Evolutionary conservation across 2,888 invertebrate genomes (phyloP).

Genomic region (Torymus aiolomorphi): DNA sequence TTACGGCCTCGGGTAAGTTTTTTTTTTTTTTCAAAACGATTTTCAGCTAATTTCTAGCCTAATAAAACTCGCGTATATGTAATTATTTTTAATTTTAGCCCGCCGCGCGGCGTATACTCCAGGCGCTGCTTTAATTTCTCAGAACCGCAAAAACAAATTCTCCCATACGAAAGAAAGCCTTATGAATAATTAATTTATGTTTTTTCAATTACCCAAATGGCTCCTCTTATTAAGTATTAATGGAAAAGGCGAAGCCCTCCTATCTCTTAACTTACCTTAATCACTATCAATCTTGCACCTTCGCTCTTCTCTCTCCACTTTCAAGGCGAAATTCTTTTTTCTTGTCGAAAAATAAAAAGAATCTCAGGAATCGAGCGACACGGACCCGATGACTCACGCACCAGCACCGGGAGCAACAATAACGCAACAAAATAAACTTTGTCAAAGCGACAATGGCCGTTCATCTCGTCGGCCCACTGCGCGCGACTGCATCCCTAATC

Average conservation of each 20-base stretch:
- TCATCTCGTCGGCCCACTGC: conserved; percentile 25
- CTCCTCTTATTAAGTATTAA: neutral
- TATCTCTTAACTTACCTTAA: neutral
- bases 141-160: neutral
- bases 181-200: too few relatives aligned
- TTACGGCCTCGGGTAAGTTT: too few relatives aligned
- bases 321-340: neutral
- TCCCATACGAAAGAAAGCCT: too few relatives aligned
- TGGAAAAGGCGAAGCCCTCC: neutral
- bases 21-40: too few relatives aligned
- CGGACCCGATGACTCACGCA: conserved; percentile 29
- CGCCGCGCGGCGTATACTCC: too few relatives aligned
- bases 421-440: conserved; percentile 1
- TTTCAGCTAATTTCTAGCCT: too few relatives aligned
- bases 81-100: conserved; percentile 8
- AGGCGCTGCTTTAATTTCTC: neutral
- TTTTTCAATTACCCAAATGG: too few relatives aligned
- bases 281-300: conserved; percentile 4
- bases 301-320: conserved; percentile 3
- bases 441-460: conserved; percentile 34
- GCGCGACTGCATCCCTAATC: conserved; percentile 52
- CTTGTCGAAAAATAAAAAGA: neutral
- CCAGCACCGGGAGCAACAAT: neutral
- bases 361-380: neutral
- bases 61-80: conserved; percentile 10